phyloP scores from a whole-genome alignment of 2,797 vertebrate species.

The Lepilemur ruficaudatus region DNA sequence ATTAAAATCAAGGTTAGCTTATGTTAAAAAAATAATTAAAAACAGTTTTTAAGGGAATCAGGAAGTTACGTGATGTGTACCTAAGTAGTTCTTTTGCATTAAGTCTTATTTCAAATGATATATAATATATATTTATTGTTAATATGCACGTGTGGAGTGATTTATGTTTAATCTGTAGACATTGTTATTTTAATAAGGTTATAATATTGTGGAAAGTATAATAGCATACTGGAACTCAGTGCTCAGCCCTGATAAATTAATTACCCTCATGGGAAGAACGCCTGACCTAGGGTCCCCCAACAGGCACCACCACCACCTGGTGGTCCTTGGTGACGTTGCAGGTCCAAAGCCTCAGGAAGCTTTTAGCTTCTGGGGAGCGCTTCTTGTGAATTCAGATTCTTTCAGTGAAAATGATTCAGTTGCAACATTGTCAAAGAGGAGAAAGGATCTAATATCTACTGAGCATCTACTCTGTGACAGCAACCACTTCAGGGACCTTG shows the following conservation, averaged over 20 bases:
- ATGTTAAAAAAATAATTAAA: slow-evolving; percentile 59
- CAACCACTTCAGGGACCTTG: background rate
- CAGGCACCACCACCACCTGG: slow-evolving; percentile 41
- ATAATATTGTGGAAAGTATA: background rate
- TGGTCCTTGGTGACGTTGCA: slow-evolving; percentile 8
- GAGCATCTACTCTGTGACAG: background rate
- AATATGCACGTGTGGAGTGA: background rate
- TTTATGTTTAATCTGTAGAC: background rate
- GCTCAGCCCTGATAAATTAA: background rate
- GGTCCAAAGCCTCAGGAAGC: background rate
- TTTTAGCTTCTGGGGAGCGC: background rate
- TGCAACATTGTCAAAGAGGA: background rate
- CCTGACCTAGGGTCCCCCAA: background rate
- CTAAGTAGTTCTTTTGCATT: slow-evolving; percentile 32
- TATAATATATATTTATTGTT: background rate
- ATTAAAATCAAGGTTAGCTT: slow-evolving; percentile 47
- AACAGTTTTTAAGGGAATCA: slow-evolving; percentile 36
- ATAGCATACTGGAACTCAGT: background rate
- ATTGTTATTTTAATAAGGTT: background rate
- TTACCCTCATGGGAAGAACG: background rate
- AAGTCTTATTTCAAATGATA: background rate
- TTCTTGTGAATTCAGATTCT: background rate
- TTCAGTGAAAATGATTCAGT: background rate
- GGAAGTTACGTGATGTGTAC: background rate
- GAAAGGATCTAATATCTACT: background rate